Evolutionary conservation across 2,888 invertebrate genomes (phyloP).

Genomic region (Zonitis immaculata): DNA sequence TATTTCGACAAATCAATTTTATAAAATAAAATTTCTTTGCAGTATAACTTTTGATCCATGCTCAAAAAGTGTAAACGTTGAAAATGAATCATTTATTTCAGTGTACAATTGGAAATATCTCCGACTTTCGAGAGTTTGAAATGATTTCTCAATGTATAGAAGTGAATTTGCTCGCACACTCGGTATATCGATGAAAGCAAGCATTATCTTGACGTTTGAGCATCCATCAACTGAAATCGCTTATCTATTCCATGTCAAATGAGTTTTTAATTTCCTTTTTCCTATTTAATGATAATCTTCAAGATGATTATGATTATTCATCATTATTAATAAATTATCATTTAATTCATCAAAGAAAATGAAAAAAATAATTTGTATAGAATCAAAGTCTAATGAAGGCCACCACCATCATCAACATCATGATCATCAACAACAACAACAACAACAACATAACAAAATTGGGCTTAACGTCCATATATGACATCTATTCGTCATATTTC

Average conservation of each 20-base stretch:
- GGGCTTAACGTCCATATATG: background rate
- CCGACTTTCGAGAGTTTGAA: too few species aligned
- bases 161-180: too few species aligned
- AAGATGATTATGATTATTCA: background rate
- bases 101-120: too few species aligned
- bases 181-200: background rate
- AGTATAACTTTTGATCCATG: too few species aligned
- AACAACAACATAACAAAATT: background rate
- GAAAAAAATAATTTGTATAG: background rate
- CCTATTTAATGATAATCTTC: background rate
- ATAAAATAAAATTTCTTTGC: too few species aligned
- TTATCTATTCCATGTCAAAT: background rate
- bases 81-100: too few species aligned
- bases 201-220: background rate
- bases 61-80: too few species aligned
- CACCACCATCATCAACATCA: background rate
- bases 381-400: background rate
- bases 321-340: background rate
- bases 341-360: background rate
- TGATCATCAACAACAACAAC: background rate
- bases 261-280: background rate
- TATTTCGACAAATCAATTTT: too few species aligned
- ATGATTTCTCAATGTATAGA: too few species aligned
- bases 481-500: conserved; percentile 26
- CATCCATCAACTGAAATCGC: background rate